Conservation (phyloP, 2,113 vertebrate species). For the Dromiciops gliroides region DNA sequence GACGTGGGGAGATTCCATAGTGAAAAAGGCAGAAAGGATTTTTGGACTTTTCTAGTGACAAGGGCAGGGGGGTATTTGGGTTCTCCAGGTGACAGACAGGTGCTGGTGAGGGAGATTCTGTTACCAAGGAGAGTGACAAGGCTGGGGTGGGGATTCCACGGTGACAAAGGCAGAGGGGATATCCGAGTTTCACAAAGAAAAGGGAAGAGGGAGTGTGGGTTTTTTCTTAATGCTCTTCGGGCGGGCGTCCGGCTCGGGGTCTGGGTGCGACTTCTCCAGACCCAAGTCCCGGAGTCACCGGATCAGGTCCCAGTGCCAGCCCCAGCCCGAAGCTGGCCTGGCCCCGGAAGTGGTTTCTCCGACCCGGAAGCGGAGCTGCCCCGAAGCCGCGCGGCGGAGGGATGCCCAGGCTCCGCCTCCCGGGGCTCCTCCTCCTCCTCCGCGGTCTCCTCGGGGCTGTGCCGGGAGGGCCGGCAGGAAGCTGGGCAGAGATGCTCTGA, state of each 20-base stretch:
- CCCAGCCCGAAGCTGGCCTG: fast-evolving
- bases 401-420: neutral
- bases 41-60: no score
- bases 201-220: neutral
- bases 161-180: neutral
- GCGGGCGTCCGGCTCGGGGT: fast-evolving
- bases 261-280: neutral
- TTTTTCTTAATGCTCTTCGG: neutral
- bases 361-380: slow-evolving; percentile 62
- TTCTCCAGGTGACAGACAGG: no score
- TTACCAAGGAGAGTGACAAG: neutral
- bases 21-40: neutral
- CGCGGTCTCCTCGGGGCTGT: neutral
- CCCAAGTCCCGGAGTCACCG: fast-evolving
- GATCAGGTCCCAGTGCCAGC: fast-evolving
- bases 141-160: no score
- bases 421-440: slow-evolving; percentile 38
- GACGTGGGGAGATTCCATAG: no score
- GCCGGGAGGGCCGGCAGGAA: neutral
- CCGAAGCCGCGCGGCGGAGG: neutral
- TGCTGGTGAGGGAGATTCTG: neutral
- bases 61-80: no score
- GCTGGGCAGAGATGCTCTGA: slow-evolving; percentile 34
- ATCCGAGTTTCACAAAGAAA: neutral
- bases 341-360: slow-evolving; percentile 60